Percentiles rank a stretch among this genome's conserved stretches.
These are phyloP conservation scores for Triplophysa dalaica DNA, from an alignment of 2,113 vertebrate genomes.

Conservation along the genomic window DNA sequence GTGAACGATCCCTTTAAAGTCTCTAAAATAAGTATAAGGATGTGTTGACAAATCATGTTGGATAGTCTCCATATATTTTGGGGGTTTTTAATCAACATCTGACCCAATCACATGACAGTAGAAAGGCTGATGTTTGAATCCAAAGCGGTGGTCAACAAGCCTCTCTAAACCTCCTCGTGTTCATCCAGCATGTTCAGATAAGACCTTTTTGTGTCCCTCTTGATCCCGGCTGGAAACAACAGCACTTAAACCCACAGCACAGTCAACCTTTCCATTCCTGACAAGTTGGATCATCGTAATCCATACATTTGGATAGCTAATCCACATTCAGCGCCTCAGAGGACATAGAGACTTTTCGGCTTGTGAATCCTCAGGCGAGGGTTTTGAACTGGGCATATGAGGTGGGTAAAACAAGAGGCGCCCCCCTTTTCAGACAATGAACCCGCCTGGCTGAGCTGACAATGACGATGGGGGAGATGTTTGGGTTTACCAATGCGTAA, in stretches of 20 bases:
- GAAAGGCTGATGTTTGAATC: constrained; percentile 20
- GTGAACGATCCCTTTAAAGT: too few relatives aligned
- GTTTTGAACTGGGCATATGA: constrained; percentile 68
- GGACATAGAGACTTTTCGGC: constrained; percentile 66
- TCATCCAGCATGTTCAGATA: constrained; percentile 48
- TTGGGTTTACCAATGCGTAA: constrained; percentile 73
- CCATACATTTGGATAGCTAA: constrained; percentile 76
- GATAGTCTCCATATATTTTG: not conserved
- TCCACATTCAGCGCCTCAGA: constrained; percentile 71
- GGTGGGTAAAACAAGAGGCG: constrained; percentile 50
- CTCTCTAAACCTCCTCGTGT: constrained; percentile 49
- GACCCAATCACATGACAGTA: not conserved
- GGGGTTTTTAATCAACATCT: constrained; percentile 13
- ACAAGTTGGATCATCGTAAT: constrained; percentile 71
- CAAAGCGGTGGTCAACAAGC: constrained; percentile 36
- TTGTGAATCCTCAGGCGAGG: constrained; percentile 76
- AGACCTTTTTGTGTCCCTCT: constrained; percentile 63
- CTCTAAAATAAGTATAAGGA: not conserved
- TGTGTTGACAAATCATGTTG: not conserved
- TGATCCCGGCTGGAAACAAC: constrained; percentile 68
- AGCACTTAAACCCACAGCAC: constrained; percentile 63
- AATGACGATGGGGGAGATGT: constrained; percentile 64
- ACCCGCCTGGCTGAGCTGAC: constrained; percentile 47
- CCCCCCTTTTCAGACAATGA: constrained; percentile 56
- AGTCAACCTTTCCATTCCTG: constrained; percentile 53